A percentile compares a stretch with the other conserved stretches of the same genome.
Evolutionary conservation across 2,797 vertebrate species (phyloP).

Genomic region (Scleropages formosus): DNA sequence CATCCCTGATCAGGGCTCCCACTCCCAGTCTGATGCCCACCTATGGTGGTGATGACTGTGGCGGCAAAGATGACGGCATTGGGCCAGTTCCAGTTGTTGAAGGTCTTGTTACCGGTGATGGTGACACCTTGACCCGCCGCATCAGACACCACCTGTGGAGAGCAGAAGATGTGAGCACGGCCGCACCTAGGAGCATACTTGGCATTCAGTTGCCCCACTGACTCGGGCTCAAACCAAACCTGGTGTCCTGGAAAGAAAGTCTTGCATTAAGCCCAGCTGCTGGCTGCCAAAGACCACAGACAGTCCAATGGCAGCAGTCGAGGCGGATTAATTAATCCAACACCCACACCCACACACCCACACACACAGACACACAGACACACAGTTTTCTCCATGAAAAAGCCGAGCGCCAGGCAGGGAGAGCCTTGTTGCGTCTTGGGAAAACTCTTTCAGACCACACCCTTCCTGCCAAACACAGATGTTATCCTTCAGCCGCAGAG

Average conservation of each 20-base stretch:
- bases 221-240: too few relatives aligned
- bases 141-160: slow-evolving; percentile 79
- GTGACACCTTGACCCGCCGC: slow-evolving; percentile 91
- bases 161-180: too few relatives aligned
- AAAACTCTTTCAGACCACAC: slow-evolving; percentile 48
- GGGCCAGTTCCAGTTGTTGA: slow-evolving; percentile 99
- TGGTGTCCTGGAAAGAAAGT: too few relatives aligned
- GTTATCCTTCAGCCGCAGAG: slow-evolving; percentile 39
- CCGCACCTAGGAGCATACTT: too few relatives aligned
- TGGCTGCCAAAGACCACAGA: not conserved
- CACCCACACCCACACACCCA: too few relatives aligned
- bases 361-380: too few relatives aligned
- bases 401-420: not conserved
- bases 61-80: slow-evolving; percentile 98
- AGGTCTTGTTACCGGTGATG: slow-evolving; percentile 88
- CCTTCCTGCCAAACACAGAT: slow-evolving; percentile 54
- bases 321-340: not conserved
- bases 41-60: slow-evolving; percentile 96
- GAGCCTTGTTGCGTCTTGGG: slow-evolving; percentile 39
- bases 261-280: too few relatives aligned
- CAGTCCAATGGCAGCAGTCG: too few relatives aligned
- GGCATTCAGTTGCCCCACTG: too few relatives aligned
- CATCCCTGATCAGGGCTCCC: not conserved
- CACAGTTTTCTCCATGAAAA: not conserved
- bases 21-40: slow-evolving; percentile 70